Base-by-base conservation (phyloP, 23 tunicate genomes). In the Clavelina lepadiformis region DNA sequence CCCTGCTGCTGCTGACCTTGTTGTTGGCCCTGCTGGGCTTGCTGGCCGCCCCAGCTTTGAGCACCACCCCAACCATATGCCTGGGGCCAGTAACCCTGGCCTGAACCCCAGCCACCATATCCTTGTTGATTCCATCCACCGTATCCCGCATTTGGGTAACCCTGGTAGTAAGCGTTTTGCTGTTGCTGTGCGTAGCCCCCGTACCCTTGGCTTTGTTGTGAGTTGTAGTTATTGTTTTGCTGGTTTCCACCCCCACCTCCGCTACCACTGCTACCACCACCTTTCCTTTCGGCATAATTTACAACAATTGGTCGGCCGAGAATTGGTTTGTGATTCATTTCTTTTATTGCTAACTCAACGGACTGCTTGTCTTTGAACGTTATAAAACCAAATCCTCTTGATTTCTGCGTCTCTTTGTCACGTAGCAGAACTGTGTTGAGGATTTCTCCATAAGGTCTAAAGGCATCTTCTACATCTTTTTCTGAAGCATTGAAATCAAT, bases 371-470 rank as follows among this genome's bases (percentile, higher is more conserved):
- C 84, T 46, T 68, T 68, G 46, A 78, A 78, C 22, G 75, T 68
- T 2, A 78, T 60, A 45, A 78, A 78, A 36, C 84, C 84, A 60
- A 78, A 78, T 31, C 84, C 84, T 58, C 75, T 46, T 2, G 84
- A 78, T 57, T 68, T 68, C 24, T 78, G 74, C 8, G 84, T 78
- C 33, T 78, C 76, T 58, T 78, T 78, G 45, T 80, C 86, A 66
- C 74, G 50, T 3, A 72, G 53, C 34, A 72, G 35, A 72, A 72
- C 62, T 3, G 58, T 57, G 41, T 72, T 66, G 28, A 53, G 67
- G 22, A 76, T 76, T 65, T 76, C 82, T 27, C 82, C 82, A 55
- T 33, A 63, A 15, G 59, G 82, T 38, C 53, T 26, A 38, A 76
- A 76, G 11, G 82, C 82, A 0, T 76, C 82, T 51, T 66, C 71